These are phyloP conservation scores for Betta splendens DNA, from an alignment of 2,797 vertebrate species.

Conservation along the genomic window DNA sequence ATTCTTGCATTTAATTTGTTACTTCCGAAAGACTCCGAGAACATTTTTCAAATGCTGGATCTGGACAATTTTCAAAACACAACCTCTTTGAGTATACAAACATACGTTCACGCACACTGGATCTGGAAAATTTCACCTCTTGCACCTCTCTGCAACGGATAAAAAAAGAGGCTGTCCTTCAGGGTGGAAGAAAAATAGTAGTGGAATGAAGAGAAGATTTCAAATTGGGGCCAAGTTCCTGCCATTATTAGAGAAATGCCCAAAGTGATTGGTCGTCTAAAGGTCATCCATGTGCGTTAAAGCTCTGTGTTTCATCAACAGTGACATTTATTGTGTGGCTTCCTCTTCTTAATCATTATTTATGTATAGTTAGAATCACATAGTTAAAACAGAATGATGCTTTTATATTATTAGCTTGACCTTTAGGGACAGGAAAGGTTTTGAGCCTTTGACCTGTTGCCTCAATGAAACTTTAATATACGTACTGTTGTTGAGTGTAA, in stretches of 20 bases:
- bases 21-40: conserved; percentile 10
- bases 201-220: conserved; percentile 42
- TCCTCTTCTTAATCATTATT: conserved; percentile 69
- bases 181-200: conserved; percentile 40
- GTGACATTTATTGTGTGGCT: conserved; percentile 75
- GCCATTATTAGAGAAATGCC: conserved; percentile 57
- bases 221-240: conserved; percentile 52
- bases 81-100: conserved; percentile 3
- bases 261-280: conserved; percentile 58
- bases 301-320: conserved; percentile 77
- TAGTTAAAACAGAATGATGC: conserved; percentile 55
- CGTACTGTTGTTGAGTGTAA: conserved; percentile 50
- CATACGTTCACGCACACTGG: background rate
- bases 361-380: conserved; percentile 70
- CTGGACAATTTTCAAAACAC: conserved; percentile 3
- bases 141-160: conserved; percentile 31
- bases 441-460: conserved; percentile 72
- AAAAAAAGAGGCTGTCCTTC: conserved; percentile 31
- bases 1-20: conserved; percentile 12
- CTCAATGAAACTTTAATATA: conserved; percentile 68
- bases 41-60: conserved; percentile 8
- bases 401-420: conserved; percentile 76
- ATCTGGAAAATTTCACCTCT: conserved; percentile 53
- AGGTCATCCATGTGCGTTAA: conserved; percentile 64
- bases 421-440: conserved; percentile 61